phyloP scores from a whole-genome alignment of 2,113 vertebrate genomes.

The Prinia subflava region DNA sequence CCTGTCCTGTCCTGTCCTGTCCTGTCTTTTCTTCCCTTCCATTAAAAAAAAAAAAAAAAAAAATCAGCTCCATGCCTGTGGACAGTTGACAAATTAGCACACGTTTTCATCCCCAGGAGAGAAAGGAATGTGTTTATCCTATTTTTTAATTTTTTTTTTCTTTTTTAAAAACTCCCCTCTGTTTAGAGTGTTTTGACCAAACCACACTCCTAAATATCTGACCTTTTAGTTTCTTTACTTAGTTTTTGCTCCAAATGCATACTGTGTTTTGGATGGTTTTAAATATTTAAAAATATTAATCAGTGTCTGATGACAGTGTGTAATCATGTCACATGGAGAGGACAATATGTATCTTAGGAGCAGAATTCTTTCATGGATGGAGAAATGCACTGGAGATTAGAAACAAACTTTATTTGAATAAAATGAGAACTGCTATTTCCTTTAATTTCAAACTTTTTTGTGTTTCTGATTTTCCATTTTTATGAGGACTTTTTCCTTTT shows the following conservation, averaged over 20 bases:
- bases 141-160: not conserved
- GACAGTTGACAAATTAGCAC: not conserved
- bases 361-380: not conserved
- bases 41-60: not conserved
- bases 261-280: not conserved
- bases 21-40: not conserved
- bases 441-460: not conserved
- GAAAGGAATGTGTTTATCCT: not conserved
- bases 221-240: not conserved
- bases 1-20: not conserved
- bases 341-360: not conserved
- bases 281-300: constrained; percentile 28
- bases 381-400: not conserved
- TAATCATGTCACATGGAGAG: not conserved
- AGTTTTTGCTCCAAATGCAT: not conserved
- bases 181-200: not conserved
- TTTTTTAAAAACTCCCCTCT: not conserved
- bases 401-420: not conserved
- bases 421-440: not conserved
- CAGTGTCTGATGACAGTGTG: not conserved
- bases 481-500: accelerated
- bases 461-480: not conserved
- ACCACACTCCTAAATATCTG: not conserved
- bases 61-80: not conserved
- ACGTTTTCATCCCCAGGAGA: not conserved